Base-by-base conservation (phyloP, 2,888 invertebrate species). In the Cantharis nigra region DNA sequence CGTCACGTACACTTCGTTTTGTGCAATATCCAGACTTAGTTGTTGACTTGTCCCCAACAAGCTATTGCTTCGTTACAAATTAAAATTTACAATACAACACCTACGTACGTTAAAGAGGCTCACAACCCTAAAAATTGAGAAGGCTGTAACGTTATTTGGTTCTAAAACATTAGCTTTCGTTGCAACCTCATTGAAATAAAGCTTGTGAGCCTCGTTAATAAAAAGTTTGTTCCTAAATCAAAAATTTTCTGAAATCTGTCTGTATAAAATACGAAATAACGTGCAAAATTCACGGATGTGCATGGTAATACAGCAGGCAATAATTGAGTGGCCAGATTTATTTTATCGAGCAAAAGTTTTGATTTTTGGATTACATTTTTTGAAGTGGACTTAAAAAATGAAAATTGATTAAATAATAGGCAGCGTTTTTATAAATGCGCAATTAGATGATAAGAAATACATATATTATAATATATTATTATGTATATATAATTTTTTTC, bases 211-310 rank as follows among this genome's bases (percentile, higher is more conserved):
- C n/a, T 7, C n/a, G 5, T 13, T 72, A 72, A 76, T 78, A 76
- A 78, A 78, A 20, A 76, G 76, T 73, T 78, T 78, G 78, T 74
- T 78, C 78, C 76, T 78, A 78, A 78, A 76, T 75, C 73, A 78
- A 72, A 16, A 67, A n/a, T 10, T 33, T 72, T 18, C n/a, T 13
- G 33, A 70, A 70, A 28, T 18, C 16, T 23, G 65, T 67, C 26
- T 67, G 65, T 67, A 67, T 67, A 67, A 67, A 67, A 67, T 71
- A 71, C 71, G 63, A 71, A 63, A 71, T 71, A 63, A 71, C 62
- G 71, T 63, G 63, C 71, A 70, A 70, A 70, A 49, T 2, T 49
- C 49, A 71, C 62, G 63, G 63, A 63, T 71, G 63, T 71, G 71
- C 62, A 23, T 63, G 18, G 26, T 20, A 63, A 18, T 26, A 33